These are phyloP conservation scores for Amblyopsis rosae DNA, from an alignment of 2,113 vertebrate genomes.

Conservation along the genomic window DNA sequence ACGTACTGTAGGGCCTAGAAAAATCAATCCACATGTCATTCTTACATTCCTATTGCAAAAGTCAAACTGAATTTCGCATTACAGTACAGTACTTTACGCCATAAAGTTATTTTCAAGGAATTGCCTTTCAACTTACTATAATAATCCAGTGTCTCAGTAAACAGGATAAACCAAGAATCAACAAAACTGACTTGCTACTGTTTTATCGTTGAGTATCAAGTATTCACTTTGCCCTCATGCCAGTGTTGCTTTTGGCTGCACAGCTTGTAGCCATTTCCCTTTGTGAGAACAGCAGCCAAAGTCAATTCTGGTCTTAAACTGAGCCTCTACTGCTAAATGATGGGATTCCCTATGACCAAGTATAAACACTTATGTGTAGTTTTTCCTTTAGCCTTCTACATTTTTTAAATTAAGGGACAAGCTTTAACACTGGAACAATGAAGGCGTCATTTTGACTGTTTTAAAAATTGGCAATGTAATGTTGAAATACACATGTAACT, in stretches of 20 bases:
- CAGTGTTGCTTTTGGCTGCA: slow-evolving; percentile 70
- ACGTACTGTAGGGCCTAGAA: no score
- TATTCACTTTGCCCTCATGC: slow-evolving; percentile 61
- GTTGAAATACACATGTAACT: no score
- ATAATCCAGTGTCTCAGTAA: no score
- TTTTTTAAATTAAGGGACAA: slow-evolving; percentile 2
- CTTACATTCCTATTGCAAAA: no score
- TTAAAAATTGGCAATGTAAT: no score
- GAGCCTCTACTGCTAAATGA: slow-evolving; percentile 49
- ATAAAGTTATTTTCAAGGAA: no score
- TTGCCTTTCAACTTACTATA: no score
- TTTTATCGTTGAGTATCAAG: slow-evolving; percentile 64
- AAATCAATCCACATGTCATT: no score
- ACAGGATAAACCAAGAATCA: neutral
- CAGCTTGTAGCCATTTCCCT: slow-evolving; percentile 59
- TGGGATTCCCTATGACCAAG: slow-evolving; percentile 49
- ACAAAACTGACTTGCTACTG: slow-evolving; percentile 39
- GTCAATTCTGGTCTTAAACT: slow-evolving; percentile 61
- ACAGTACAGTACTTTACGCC: no score
- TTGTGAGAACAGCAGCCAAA: slow-evolving; percentile 71
- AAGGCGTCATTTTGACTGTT: no score
- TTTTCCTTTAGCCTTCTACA: slow-evolving; percentile 11
- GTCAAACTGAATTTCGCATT: no score
- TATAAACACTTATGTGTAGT: slow-evolving; percentile 27
- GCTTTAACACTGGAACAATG: neutral